These are phyloP conservation scores for Buphagus erythrorhynchus DNA, from an alignment of 2,797 vertebrate genomes.

Conservation along the genomic window DNA sequence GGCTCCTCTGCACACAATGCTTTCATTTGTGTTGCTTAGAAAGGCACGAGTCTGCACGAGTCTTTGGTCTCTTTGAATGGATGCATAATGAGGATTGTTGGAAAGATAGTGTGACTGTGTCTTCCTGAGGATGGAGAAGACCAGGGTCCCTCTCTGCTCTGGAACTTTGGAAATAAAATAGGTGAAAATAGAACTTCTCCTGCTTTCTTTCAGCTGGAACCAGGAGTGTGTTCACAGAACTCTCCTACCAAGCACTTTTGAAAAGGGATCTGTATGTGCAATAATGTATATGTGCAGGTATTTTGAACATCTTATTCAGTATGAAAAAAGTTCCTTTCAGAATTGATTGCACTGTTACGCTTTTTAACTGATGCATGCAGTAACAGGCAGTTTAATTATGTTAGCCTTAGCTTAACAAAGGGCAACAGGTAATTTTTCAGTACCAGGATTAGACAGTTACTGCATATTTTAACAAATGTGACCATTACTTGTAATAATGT, in stretches of 20 bases:
- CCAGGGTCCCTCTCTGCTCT: neutral
- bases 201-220: neutral
- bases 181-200: neutral
- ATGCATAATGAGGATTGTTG: neutral
- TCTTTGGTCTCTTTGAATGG: neutral
- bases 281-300: neutral
- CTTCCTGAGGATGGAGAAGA: neutral
- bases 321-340: neutral
- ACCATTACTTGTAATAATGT: neutral
- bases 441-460: neutral
- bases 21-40: neutral
- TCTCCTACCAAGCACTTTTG: neutral
- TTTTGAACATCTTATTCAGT: neutral
- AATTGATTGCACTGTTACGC: rapidly evolving
- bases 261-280: neutral
- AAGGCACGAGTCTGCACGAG: rapidly evolving
- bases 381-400: neutral
- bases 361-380: neutral
- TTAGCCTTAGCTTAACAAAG: neutral
- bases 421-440: neutral
- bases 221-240: neutral
- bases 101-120: neutral
- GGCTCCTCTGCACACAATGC: neutral
- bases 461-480: neutral
- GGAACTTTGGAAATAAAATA: neutral